Evolutionary conservation across 2,888 invertebrate species (phyloP).

Genomic region (Masnerella sp.): DNA sequence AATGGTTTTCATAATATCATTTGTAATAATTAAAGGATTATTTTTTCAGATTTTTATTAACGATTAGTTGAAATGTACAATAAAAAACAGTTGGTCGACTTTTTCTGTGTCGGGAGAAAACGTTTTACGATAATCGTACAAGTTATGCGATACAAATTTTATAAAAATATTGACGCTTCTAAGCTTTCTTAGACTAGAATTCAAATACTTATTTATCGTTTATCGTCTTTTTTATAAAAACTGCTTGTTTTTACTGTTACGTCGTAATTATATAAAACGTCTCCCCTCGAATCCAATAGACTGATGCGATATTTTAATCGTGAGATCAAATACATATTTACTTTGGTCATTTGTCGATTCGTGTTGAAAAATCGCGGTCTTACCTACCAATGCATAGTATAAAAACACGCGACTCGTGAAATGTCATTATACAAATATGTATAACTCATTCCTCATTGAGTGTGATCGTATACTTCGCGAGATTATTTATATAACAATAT

Average conservation of each 20-base stretch:
- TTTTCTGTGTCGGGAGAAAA: slow-evolving; percentile 23
- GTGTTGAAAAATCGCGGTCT: slow-evolving; percentile 3
- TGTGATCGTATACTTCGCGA: slow-evolving; percentile 24
- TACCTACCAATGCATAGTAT: slow-evolving; percentile 1
- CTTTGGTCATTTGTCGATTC: slow-evolving; percentile 36
- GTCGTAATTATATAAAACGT: slow-evolving; percentile 28
- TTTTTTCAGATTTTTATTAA: slow-evolving; percentile 44
- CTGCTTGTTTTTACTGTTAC: slow-evolving; percentile 3
- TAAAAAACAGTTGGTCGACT: slow-evolving; percentile 30
- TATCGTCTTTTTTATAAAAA: slow-evolving; percentile 4
- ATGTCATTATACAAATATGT: slow-evolving; percentile 29
- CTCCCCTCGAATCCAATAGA: slow-evolving; percentile 10
- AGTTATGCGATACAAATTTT: slow-evolving; percentile 33
- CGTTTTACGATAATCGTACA: slow-evolving; percentile 12
- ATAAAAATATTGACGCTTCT: slow-evolving; percentile 32
- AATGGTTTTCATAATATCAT: neutral
- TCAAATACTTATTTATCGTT: slow-evolving; percentile 14
- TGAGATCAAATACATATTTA: slow-evolving; percentile 37
- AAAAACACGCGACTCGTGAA: slow-evolving; percentile 19
- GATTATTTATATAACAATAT: slow-evolving; percentile 7
- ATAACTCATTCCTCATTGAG: slow-evolving; percentile 10
- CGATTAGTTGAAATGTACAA: slow-evolving; percentile 35
- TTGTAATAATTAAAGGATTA: neutral
- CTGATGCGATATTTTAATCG: slow-evolving; percentile 14
- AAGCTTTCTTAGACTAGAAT: slow-evolving; percentile 26